Base-by-base conservation (phyloP, 2,888 invertebrate genomes). In the Apantesis nais region DNA sequence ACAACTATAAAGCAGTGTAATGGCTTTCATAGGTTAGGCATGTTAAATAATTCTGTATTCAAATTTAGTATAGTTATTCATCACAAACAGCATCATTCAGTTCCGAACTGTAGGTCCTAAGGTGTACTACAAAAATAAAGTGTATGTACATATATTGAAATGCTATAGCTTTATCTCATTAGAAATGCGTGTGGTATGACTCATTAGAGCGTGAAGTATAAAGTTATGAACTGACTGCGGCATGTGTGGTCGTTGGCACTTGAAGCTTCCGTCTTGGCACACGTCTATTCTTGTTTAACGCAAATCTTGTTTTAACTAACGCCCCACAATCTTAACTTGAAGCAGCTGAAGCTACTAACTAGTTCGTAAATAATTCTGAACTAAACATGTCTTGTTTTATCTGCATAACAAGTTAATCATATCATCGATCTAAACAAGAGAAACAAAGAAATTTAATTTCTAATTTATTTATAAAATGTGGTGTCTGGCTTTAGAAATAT, bases 231-330 rank as follows among this genome's bases (percentile, higher is more conserved):
- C n/a, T 41, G 41, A 55, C 58, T 41, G 52, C 71, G 48, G n/a
- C 71, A 52, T 64, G 71, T 71, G 71, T 71, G 67, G 71, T 52
- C 71, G 37, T 63, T 67, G 67, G 67, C 71, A 68, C 55, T 67
- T 61, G 9, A 39, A 67, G 65, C 64, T 65, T 71, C 71, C 68
- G 64, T 67, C 68, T 71, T 68, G 63, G 64, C 67, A 68, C 63
- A 62, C 44, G 58, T 44, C 61, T 66, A 65, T 58, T 70, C 61
- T 65, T 39, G 70, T 70, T 68, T 66, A 62, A 64, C 44, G 37
- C 34, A 65, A 41, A 48, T 68, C 52, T 58, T 44, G 52, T 68
- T 63, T 16, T 37, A 55, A n/a, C 60, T 55, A 58, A 61, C 41
- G 9, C 31, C 34, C 31, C 67, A 61, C 29, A 61, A 48, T 44